Conservation (phyloP, 1,140 invertebrate genomes). For the Calliopsis andreniformis region DNA sequence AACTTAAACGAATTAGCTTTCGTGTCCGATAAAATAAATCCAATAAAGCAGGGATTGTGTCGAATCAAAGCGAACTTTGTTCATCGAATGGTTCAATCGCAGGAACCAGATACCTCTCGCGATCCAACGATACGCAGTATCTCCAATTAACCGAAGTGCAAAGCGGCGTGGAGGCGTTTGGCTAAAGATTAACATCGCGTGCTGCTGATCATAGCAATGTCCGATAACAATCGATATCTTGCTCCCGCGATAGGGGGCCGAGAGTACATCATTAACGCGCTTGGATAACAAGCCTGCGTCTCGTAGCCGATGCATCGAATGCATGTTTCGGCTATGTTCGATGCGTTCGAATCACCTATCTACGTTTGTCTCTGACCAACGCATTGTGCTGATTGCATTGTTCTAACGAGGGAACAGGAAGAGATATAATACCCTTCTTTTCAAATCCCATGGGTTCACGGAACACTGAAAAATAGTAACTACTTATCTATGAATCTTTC, state of each 20-base stretch:
- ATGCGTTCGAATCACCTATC: background rate
- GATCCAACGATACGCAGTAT: background rate
- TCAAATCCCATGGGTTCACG: no score
- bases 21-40: no score
- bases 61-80: no score
- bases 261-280: conserved; percentile 24
- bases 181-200: background rate
- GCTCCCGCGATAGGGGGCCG: conserved; percentile 4
- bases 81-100: no score
- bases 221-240: conserved; percentile 1
- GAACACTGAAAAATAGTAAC: no score
- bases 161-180: background rate
- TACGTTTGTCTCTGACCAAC: background rate
- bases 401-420: no score
- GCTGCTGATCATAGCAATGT: background rate
- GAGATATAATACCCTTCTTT: no score
- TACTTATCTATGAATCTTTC: no score
- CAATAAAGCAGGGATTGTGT: no score
- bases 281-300: conserved; percentile 8
- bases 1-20: no score
- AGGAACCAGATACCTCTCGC: no score
- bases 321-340: conserved; percentile 4
- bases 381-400: background rate
- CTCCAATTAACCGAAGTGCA: background rate
- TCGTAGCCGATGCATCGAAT: background rate